These are phyloP conservation scores for Sinopyrophorus schimmeli DNA, from an alignment of 2,888 invertebrate species.

Conservation along the genomic window DNA sequence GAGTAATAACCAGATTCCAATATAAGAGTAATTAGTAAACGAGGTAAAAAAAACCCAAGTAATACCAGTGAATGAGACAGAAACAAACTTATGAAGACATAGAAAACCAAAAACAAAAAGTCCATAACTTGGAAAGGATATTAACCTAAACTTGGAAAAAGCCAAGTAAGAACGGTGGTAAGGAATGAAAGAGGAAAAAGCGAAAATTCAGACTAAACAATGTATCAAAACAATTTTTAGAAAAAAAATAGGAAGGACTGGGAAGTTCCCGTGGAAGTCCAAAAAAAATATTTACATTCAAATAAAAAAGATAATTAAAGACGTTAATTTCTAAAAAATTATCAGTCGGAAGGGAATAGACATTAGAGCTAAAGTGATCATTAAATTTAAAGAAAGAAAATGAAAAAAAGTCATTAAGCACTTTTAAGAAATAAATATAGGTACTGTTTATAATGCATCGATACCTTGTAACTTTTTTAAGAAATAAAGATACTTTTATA, in stretches of 20 bases:
- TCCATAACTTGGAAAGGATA: not conserved
- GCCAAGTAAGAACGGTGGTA: not conserved
- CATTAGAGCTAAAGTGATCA: conserved; percentile 6
- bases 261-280: not conserved
- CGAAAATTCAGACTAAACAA: too few species aligned
- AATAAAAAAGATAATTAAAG: conserved; percentile 2
- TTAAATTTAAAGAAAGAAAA: conserved; percentile 1
- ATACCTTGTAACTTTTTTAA: too few species aligned
- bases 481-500: too few species aligned
- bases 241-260: not conserved
- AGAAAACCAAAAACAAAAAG: not conserved
- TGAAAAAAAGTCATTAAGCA: not conserved
- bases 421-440: too few species aligned
- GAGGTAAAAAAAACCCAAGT: not conserved
- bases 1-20: not conserved
- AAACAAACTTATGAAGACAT: not conserved
- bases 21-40: not conserved
- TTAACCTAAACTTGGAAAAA: not conserved
- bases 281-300: not conserved
- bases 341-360: conserved; percentile 4
- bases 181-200: not conserved
- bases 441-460: too few species aligned
- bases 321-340: conserved; percentile 3
- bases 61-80: not conserved
- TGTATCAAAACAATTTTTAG: not conserved